Base-by-base conservation (phyloP, 1,140 invertebrate genomes). In the Drosophila arizonae region DNA sequence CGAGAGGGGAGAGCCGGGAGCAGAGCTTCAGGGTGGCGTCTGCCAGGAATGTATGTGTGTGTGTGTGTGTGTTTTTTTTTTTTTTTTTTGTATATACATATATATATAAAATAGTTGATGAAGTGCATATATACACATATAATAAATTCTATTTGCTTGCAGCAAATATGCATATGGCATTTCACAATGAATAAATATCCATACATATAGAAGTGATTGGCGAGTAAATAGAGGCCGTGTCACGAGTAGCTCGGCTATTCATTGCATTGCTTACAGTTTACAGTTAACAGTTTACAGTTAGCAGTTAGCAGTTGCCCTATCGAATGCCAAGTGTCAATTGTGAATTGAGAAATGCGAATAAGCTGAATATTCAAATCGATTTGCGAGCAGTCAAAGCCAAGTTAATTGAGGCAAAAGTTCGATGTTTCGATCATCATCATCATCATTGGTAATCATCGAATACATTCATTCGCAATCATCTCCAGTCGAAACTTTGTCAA, bases 381-480 rank as follows among this genome's bases (percentile, higher is more conserved):
- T 50, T 61, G 33, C 24, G 33, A 4, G 13, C 36, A 45, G 33
- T 8, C 50, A 52, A 61, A 60, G 56, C 43, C 6, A 24, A 46
- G 50, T 52, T 61, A 69, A 61, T 69, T 61, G 57, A 15, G 48
- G 56, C 33, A 26, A 52, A 54, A 28, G 33, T 10, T 36, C 61
- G 41, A 68, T 62, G 60, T 9, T 33, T 9, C 28, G 57, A 61
- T 61, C 56, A 61, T 54, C 41, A 62, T 68, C n/a, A n/a, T 17
- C 17, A 17, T 17, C 48, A 58, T 58, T 71, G 21, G 17, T 58
- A 57, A 52, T 58, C 54, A 36, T 71, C 65, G 54, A 71, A 57
- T 61, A 36, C 57, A 54, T 33, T 62, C 21, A 30, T 5, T 62
- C n/a, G 58, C 50, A 58, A 69, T 69, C 60, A 58, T 41, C 36